These are phyloP conservation scores for Craseonycteris thonglongyai DNA, from an alignment of 2,113 vertebrate genomes.

Conservation along the genomic window DNA sequence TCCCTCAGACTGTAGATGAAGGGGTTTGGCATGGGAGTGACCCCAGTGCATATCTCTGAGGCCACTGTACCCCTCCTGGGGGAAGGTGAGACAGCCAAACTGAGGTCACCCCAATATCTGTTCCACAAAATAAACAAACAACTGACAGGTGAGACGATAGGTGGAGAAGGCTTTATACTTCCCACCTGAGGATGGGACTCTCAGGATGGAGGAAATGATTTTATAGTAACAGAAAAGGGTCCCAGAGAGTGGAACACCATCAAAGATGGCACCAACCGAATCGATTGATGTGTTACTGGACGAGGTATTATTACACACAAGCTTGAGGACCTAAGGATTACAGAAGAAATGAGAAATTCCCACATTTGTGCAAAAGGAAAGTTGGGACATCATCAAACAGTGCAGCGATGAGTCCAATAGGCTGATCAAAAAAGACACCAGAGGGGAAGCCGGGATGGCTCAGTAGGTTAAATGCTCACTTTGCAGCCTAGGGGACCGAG, in stretches of 20 bases:
- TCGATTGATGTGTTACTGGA: not conserved
- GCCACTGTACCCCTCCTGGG: accelerated
- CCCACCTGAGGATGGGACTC: not conserved
- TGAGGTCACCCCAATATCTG: not conserved
- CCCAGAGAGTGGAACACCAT: not conserved
- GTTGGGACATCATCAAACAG: not conserved
- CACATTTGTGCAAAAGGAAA: not conserved
- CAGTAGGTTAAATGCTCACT: no score
- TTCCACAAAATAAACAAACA: conserved; percentile 23
- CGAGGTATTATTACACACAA: not conserved
- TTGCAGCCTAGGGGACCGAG: no score
- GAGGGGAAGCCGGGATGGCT: no score
- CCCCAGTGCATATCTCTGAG: not conserved
- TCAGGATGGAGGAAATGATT: not conserved
- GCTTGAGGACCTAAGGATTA: not conserved
- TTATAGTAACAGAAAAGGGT: not conserved
- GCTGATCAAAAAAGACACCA: not conserved
- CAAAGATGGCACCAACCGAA: not conserved
- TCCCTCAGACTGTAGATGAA: not conserved
- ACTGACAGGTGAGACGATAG: conserved; percentile 28
- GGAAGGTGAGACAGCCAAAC: not conserved
- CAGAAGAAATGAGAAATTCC: conserved; percentile 1
- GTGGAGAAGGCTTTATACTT: conserved; percentile 43
- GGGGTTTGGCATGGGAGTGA: not conserved
- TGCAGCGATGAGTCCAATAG: not conserved